Evolutionary conservation across 1,140 invertebrate species (phyloP).

Genomic region (Tetraneura akinire): DNA sequence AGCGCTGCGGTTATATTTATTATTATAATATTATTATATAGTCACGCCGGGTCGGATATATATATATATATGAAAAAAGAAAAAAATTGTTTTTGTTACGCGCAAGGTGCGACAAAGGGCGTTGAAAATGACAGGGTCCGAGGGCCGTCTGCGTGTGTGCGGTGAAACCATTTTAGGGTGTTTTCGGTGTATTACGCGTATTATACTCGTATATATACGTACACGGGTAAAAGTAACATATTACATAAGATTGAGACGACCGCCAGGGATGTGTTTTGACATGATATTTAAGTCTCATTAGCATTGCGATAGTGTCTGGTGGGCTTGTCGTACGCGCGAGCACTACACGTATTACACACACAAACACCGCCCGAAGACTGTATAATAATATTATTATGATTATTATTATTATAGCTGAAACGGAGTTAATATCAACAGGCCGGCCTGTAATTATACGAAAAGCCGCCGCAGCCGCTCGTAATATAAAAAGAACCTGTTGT

Average conservation of each 20-base stretch:
- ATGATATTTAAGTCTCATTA: constrained; percentile 51
- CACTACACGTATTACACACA: too few species aligned
- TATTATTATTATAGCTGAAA: background rate
- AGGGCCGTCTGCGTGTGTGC: background rate
- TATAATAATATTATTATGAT: too few species aligned
- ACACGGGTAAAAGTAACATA: too few species aligned
- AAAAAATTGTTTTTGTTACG: constrained; percentile 29
- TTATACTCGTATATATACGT: background rate
- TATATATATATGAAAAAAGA: too few species aligned
- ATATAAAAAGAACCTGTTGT: constrained; percentile 6
- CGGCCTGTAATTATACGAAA: constrained; percentile 39
- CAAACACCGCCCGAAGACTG: background rate
- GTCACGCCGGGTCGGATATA: too few species aligned
- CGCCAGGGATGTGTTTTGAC: constrained; percentile 49
- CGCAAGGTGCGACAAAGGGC: constrained; percentile 45
- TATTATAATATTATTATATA: too few species aligned
- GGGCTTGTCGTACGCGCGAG: background rate
- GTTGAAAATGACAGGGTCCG: constrained; percentile 45
- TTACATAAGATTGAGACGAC: background rate
- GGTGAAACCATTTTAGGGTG: constrained; percentile 44
- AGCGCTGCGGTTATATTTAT: background rate
- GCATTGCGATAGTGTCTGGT: constrained; percentile 14
- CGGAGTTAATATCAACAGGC: constrained; percentile 50
- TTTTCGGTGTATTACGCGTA: constrained; percentile 1
- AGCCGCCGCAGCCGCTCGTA: constrained; percentile 2